Percentiles rank a stretch among this genome's conserved stretches.
Conservation (phyloP, 2,113 vertebrate genomes). For the Rhizomys pruinosus region DNA sequence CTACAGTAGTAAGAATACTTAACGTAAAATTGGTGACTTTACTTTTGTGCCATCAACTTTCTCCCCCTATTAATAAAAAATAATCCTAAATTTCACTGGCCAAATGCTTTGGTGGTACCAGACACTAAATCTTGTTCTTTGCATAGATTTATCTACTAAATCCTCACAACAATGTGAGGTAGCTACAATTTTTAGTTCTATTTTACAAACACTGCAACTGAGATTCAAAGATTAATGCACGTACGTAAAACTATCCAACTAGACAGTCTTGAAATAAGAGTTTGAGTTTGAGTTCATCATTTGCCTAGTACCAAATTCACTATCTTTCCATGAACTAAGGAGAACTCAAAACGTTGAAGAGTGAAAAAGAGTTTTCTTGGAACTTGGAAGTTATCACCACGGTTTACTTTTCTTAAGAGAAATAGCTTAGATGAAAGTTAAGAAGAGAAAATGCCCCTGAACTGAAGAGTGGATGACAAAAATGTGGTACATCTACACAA, state of each 20-base stretch:
- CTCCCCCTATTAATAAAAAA: background rate
- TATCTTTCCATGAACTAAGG: background rate
- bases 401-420: background rate
- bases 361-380: background rate
- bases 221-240: background rate
- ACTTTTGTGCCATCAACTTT: conserved; percentile 4
- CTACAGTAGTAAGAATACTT: background rate
- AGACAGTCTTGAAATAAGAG: conserved; percentile 3
- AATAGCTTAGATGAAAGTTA: background rate
- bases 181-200: background rate
- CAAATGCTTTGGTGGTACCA: background rate
- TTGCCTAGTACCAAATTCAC: conserved; percentile 12
- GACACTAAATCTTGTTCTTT: background rate
- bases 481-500: no score
- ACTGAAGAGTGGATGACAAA: no score
- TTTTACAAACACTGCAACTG: background rate
- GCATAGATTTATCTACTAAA: conserved; percentile 11
- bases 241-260: background rate
- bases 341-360: background rate
- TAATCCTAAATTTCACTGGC: background rate
- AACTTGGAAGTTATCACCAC: background rate
- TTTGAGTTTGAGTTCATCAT: background rate
- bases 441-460: no score
- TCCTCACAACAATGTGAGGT: background rate
- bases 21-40: background rate